Conservation (phyloP, 1,140 invertebrate species). For the Oryzaephilus surinamensis region DNA sequence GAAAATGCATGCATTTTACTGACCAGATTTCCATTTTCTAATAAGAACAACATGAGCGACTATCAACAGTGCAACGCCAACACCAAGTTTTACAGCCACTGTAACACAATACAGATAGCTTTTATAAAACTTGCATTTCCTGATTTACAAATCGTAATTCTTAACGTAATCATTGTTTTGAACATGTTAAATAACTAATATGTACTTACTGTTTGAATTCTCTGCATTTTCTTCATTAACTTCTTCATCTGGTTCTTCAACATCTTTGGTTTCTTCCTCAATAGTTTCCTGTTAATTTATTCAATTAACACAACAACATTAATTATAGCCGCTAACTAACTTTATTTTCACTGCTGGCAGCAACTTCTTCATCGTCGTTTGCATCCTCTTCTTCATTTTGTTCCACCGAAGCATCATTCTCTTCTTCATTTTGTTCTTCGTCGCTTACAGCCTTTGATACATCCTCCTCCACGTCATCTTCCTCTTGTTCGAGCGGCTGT, state of each 20-base stretch:
- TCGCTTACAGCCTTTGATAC: slow-evolving; percentile 21
- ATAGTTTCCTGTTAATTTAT: too few relatives aligned
- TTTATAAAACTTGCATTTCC: slow-evolving; percentile 27
- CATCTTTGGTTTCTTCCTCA: too few relatives aligned
- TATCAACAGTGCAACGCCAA: slow-evolving; percentile 62
- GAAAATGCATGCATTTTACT: slow-evolving; percentile 24
- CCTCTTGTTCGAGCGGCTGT: neutral
- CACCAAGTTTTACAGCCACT: slow-evolving; percentile 69
- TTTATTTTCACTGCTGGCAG: too few relatives aligned
- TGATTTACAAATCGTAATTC: slow-evolving; percentile 21
- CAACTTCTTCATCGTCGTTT: slow-evolving; percentile 33
- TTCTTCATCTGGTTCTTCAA: slow-evolving; percentile 29
- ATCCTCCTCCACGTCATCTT: slow-evolving; percentile 23
- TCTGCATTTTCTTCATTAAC: slow-evolving; percentile 25
- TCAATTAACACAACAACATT: too few relatives aligned
- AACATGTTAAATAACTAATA: neutral
- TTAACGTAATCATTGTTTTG: slow-evolving; percentile 4
- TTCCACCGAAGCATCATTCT: slow-evolving; percentile 20
- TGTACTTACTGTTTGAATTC: slow-evolving; percentile 34
- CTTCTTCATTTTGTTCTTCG: slow-evolving; percentile 26
- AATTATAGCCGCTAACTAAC: too few relatives aligned
- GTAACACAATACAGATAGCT: slow-evolving; percentile 45
- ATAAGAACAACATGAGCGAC: slow-evolving; percentile 63
- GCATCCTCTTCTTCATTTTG: slow-evolving; percentile 28
- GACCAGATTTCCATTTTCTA: slow-evolving; percentile 37